phyloP scores from a whole-genome alignment of 2,888 invertebrate genomes.

The Agrochola circellaris region DNA sequence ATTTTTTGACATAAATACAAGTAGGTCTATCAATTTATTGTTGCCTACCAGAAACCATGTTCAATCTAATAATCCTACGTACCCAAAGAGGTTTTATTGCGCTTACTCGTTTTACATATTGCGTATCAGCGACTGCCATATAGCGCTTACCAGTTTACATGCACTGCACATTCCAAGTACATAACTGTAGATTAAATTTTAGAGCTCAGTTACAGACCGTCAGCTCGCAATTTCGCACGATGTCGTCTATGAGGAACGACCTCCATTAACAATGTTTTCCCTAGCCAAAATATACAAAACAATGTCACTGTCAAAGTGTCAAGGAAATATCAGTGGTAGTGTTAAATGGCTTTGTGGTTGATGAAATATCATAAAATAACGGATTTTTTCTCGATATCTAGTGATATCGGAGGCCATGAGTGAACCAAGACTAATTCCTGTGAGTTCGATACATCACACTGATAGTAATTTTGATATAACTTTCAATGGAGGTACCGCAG shows the following conservation, averaged over 20 bases:
- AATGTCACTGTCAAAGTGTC: constrained; percentile 68
- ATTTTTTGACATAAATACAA: background rate
- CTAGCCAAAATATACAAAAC: constrained; percentile 54
- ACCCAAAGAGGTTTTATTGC: constrained; percentile 37
- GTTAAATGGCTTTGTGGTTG: constrained; percentile 14
- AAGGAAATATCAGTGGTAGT: constrained; percentile 61
- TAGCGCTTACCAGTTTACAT: constrained; percentile 36
- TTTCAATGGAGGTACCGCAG: background rate
- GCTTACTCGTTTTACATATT: constrained; percentile 6
- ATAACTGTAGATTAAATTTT: constrained; percentile 58
- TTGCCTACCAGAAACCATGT: background rate
- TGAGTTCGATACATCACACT: constrained; percentile 35
- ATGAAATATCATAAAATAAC: constrained; percentile 28
- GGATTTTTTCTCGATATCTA: constrained; percentile 44
- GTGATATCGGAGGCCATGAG: constrained; percentile 53
- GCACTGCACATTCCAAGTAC: constrained; percentile 65
- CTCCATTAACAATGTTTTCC: constrained; percentile 50
- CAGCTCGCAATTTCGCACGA: constrained; percentile 53
- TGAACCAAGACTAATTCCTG: constrained; percentile 41
- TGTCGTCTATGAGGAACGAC: constrained; percentile 56
- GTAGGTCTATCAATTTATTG: background rate
- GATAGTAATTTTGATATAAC: constrained; percentile 26
- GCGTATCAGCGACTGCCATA: background rate
- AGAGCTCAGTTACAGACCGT: constrained; percentile 42
- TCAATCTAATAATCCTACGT: background rate